These are phyloP conservation scores for Petrocephalus zakoni DNA, from an alignment of 2,113 vertebrate species.

Conservation along the genomic window DNA sequence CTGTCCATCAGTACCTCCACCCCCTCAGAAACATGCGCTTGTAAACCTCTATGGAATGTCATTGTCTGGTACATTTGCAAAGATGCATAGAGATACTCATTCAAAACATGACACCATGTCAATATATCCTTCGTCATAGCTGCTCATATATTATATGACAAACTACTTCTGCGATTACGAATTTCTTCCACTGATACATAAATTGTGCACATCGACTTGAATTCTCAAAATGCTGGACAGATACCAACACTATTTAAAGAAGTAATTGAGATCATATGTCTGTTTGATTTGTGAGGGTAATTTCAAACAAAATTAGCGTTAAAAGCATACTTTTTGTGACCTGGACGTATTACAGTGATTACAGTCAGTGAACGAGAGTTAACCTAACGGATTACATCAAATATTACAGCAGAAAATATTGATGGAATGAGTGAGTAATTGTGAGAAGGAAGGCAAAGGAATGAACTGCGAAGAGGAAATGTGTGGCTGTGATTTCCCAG, in stretches of 20 bases:
- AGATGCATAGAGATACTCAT: neutral
- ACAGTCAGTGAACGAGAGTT: neutral
- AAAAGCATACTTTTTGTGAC: neutral
- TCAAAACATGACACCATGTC: constrained; percentile 7
- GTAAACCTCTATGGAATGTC: neutral
- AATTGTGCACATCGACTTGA: neutral
- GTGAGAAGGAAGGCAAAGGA: neutral
- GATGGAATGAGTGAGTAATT: neutral
- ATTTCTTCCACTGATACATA: neutral
- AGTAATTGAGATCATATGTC: neutral
- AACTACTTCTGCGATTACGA: neutral
- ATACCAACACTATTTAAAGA: neutral
- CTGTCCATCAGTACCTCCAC: neutral
- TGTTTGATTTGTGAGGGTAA: neutral
- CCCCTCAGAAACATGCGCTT: neutral
- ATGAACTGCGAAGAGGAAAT: neutral
- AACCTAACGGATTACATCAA: neutral
- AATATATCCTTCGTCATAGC: too few relatives aligned
- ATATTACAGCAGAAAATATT: neutral
- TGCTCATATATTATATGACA: neutral
- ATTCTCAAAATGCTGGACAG: neutral
- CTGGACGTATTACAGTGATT: neutral
- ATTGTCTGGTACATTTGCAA: neutral
- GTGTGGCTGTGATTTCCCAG: neutral
- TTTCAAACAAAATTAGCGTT: neutral